These are phyloP conservation scores for Pachypeltis micranthus DNA, from an alignment of 1,140 invertebrate species.

Conservation along the genomic window DNA sequence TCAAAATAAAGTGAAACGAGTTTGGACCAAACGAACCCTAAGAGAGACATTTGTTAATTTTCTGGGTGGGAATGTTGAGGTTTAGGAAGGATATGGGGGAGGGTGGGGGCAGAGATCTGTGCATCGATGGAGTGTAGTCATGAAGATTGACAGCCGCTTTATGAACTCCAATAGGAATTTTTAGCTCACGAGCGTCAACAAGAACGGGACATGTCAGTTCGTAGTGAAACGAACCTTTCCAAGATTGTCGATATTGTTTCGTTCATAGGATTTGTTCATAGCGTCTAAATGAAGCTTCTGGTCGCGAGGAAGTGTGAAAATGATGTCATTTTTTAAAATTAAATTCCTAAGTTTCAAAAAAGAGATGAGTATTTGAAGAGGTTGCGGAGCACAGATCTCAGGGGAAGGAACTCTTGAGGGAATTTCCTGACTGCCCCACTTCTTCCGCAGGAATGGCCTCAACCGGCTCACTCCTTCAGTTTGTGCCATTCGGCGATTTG, in stretches of 20 bases:
- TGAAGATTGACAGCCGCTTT: neutral
- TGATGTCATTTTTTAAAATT: neutral
- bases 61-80: neutral
- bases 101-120: neutral
- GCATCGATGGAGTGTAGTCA: neutral
- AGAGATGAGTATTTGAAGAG: neutral
- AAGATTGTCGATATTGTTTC: neutral
- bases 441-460: neutral
- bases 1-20: neutral
- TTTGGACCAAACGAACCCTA: constrained; percentile 3
- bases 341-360: neutral
- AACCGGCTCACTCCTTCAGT: constrained; percentile 56
- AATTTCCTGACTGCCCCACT: constrained; percentile 2
- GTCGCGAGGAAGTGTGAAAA: neutral
- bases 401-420: neutral
- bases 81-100: neutral
- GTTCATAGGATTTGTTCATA: neutral
- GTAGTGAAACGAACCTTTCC: too few relatives aligned
- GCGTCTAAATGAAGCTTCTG: neutral
- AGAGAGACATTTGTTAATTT: neutral
- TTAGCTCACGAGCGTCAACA: too few relatives aligned
- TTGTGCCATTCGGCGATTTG: constrained; percentile 99
- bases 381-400: neutral
- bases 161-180: neutral
- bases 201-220: too few relatives aligned